A percentile compares a stretch with the other conserved stretches of the same genome.
phyloP scores from a whole-genome alignment of 1,140 invertebrate genomes.

The Helicoverpa armigera region DNA sequence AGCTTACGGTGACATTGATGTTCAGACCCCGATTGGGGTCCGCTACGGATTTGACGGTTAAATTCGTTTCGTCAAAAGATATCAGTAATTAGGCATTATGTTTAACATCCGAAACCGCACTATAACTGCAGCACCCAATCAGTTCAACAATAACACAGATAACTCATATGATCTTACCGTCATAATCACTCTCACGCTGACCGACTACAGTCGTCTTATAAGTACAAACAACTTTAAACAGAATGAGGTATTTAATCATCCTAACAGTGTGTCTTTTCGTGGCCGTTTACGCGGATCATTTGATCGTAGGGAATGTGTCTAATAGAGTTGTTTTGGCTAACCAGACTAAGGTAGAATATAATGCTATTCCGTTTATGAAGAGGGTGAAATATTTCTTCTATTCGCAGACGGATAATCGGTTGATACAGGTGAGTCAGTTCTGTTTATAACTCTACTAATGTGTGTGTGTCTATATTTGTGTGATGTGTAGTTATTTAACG shows the following conservation, averaged over 20 bases:
- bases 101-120: not conserved
- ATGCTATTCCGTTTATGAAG: constrained; percentile 77
- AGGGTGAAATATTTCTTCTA: constrained; percentile 76
- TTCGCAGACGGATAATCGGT: constrained; percentile 60
- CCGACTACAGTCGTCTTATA: not conserved
- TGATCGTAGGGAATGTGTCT: constrained; percentile 70
- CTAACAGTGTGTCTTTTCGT: not conserved
- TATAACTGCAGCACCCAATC: not conserved
- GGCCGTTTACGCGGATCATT: constrained; percentile 54
- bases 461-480: too few species aligned
- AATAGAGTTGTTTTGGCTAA: constrained; percentile 65
- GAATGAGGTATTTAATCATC: constrained; percentile 14
- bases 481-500: too few species aligned
- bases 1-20: too few species aligned
- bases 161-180: constrained; percentile 2
- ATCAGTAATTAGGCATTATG: not conserved
- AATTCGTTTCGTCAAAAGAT: too few species aligned
- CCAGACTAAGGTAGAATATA: constrained; percentile 67
- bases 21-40: too few species aligned
- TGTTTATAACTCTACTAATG: not conserved
- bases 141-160: not conserved
- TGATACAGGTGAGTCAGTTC: constrained; percentile 64
- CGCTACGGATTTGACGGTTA: too few species aligned
- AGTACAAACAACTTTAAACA: not conserved
- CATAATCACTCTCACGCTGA: not conserved